These are phyloP conservation scores for Hipposideros armiger DNA, from an alignment of 2,113 vertebrate genomes.

Conservation along the genomic window DNA sequence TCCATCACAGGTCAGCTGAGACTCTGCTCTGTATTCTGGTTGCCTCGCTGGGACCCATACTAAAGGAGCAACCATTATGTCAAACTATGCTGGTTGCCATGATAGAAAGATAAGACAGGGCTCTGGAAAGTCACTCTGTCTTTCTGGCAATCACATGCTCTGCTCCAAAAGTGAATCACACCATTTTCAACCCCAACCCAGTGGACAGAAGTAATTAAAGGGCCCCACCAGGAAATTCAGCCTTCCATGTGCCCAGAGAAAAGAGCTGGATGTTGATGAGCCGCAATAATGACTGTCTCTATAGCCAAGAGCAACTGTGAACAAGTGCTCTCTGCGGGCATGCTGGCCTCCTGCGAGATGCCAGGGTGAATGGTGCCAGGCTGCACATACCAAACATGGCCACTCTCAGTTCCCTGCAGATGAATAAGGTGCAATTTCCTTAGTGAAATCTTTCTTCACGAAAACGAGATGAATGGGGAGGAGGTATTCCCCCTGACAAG, in stretches of 20 bases:
- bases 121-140: not conserved
- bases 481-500: not conserved
- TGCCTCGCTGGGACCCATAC: not conserved
- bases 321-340: not conserved
- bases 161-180: not conserved
- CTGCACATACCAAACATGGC: not conserved
- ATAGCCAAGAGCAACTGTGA: not conserved
- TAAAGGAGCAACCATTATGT: not conserved
- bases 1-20: not conserved
- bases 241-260: not conserved
- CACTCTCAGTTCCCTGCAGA: not conserved
- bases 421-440: not conserved
- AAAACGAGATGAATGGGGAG: not conserved
- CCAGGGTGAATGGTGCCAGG: not conserved
- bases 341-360: not conserved
- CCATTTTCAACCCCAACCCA: not conserved
- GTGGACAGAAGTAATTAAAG: not conserved
- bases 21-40: not conserved
- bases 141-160: not conserved
- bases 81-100: not conserved
- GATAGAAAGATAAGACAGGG: not conserved
- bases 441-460: not conserved
- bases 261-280: not conserved
- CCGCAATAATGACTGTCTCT: not conserved
- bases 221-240: not conserved